Conservation (phyloP, 2,888 invertebrate genomes). For the Noctua janthe region DNA sequence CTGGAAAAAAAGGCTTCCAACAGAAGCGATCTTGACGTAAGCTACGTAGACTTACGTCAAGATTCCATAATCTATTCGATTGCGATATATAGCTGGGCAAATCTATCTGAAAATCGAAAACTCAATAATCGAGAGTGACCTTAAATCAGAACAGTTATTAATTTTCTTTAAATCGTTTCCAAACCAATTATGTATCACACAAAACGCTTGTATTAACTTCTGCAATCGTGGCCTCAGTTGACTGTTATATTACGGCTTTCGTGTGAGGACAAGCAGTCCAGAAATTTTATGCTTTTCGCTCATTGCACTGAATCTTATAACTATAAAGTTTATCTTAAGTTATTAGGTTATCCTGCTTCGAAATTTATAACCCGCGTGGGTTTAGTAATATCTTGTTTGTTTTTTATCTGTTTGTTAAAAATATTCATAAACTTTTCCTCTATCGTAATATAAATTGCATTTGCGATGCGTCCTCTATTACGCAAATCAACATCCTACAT, state of each 20-base stretch:
- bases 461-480: not conserved
- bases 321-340: conserved; percentile 34
- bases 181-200: not conserved
- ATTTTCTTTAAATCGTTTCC: not conserved
- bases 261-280: not conserved
- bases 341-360: conserved; percentile 33
- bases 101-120: not conserved
- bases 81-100: not conserved
- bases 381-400: conserved; percentile 4
- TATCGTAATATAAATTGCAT: not conserved
- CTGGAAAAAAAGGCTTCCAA: not conserved
- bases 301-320: conserved; percentile 27
- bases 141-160: not conserved
- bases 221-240: not conserved
- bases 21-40: not conserved
- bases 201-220: not conserved
- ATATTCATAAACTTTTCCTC: conserved; percentile 19
- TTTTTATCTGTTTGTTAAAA: conserved; percentile 28
- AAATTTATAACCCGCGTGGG: conserved; percentile 33
- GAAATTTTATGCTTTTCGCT: conserved; percentile 38
- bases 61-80: not conserved
- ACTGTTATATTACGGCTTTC: conserved; percentile 5
- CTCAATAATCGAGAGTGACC: not conserved
- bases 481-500: not conserved
- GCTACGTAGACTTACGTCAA: not conserved